Evolutionary conservation across 2,113 vertebrate genomes (phyloP).

Genomic region (Platichthys stellatus): DNA sequence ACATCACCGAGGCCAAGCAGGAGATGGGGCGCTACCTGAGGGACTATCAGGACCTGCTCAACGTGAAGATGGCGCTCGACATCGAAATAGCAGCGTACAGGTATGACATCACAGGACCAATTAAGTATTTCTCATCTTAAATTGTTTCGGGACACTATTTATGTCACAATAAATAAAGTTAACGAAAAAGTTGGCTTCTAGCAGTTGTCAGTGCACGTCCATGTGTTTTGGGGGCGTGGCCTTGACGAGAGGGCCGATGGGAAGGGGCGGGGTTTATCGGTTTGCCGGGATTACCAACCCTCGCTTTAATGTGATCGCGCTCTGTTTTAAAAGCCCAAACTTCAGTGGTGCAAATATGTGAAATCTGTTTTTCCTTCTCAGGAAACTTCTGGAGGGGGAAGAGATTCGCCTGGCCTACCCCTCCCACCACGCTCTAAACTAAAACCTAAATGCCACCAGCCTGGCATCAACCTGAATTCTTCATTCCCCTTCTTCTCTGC

Average conservation of each 20-base stretch:
- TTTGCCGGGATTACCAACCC: not conserved
- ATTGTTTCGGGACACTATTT: too few species aligned
- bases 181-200: too few species aligned
- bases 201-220: too few species aligned
- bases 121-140: too few species aligned
- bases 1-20: constrained; percentile 84
- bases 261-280: too few species aligned
- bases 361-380: constrained; percentile 53
- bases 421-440: constrained; percentile 68
- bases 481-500: constrained; percentile 1
- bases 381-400: constrained; percentile 89
- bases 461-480: constrained; percentile 34
- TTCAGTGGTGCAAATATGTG: not conserved
- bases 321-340: not conserved
- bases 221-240: too few species aligned
- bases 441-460: constrained; percentile 40
- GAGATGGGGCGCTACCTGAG: constrained; percentile 93
- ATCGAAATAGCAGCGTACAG: constrained; percentile 98
- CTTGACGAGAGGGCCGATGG: too few species aligned
- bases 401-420: constrained; percentile 85
- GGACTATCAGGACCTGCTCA: constrained; percentile 96
- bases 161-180: too few species aligned
- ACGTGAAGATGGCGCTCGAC: constrained; percentile 98
- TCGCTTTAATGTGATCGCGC: not conserved
- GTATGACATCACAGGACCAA: constrained; percentile 67